These are phyloP conservation scores for Piezodorus guildinii DNA, from an alignment of 1,140 invertebrate genomes.

Conservation along the genomic window DNA sequence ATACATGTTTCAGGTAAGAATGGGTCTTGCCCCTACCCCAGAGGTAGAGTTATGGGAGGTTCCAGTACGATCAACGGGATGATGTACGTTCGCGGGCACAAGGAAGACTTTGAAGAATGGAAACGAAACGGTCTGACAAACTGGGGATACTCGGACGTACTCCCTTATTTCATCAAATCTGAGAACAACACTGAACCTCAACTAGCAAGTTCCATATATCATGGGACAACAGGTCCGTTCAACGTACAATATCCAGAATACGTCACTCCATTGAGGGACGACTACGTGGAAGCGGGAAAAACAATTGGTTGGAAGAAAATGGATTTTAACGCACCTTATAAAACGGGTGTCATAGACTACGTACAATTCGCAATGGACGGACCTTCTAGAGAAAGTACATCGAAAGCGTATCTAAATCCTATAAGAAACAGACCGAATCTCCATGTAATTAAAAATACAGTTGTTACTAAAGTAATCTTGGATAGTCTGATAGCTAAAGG, in stretches of 20 bases:
- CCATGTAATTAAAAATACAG: conserved; percentile 39
- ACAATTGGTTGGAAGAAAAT: conserved; percentile 40
- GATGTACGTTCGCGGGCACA: conserved; percentile 61
- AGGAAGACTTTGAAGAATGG: conserved; percentile 52
- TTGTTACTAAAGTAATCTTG: conserved; percentile 52
- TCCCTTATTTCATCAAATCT: conserved; percentile 44
- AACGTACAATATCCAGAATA: conserved; percentile 32
- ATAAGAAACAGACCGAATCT: conserved; percentile 42
- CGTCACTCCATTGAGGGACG: conserved; percentile 32
- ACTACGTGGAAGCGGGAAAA: conserved; percentile 37
- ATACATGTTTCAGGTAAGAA: background rate
- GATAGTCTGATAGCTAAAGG: conserved; percentile 32
- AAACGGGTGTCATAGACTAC: conserved; percentile 36
- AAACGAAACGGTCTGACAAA: conserved; percentile 39
- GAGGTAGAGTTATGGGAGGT: conserved; percentile 62
- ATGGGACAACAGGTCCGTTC: conserved; percentile 43
- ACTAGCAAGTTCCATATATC: conserved; percentile 38
- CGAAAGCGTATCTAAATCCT: conserved; percentile 44
- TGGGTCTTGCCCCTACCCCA: conserved; percentile 47
- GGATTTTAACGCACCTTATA: conserved; percentile 40
- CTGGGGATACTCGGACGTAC: conserved; percentile 47
- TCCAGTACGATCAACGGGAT: conserved; percentile 71
- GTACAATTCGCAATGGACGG: conserved; percentile 36
- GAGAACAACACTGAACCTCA: conserved; percentile 42
- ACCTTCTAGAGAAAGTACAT: conserved; percentile 34